Evolutionary conservation across 1,140 invertebrate species (phyloP), one percentile per base, ranked within the genome.

Genomic region (Papilio polytes): DNA sequence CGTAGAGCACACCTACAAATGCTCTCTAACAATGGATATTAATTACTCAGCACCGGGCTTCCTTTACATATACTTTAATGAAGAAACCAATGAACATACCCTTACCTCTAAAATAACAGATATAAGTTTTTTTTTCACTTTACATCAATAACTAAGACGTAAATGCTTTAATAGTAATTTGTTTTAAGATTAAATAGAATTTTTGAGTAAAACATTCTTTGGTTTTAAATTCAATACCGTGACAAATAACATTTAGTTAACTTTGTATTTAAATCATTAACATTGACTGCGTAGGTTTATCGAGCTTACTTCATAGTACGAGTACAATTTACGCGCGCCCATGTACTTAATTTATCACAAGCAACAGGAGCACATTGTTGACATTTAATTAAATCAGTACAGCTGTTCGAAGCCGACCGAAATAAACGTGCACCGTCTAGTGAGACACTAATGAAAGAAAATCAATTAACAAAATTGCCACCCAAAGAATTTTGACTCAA

Each of bases 301-400:
- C 51, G 9, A 56, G n/a, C 59, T 63, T 63, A 26, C 22, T 70
- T 70, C 63, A 70, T 70, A 26, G 9, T 22, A 22, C 59, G 7
- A 59, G 22, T 63, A 63, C 9, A 26, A 63, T 26, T 63, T 63
- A 70, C 63, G 8, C 13, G 3, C 6, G 22, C 26, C 13, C 13
- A 70, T 36, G 15, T 70, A 70, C 22, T 26, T 70, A 36, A 70
- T 70, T 70, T 31, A 31, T 70, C 63, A 36, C 63, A 70, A 36
- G 26, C 13, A 70, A 31, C 26, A 31, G 63, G 26, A 31, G 63
- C 12, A 70, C 26, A 70, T 70, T 70, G 63, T 70, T 36, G 63
- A 70, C 63, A 70, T 70, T 70, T 70, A 70, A 70, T 70, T 70
- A 70, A 70, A 70, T 70, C 63, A 70, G 63, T 70, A 70, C 22